phyloP scores from a whole-genome alignment of 2,888 invertebrate genomes.

The Xestia c-nigrum region DNA sequence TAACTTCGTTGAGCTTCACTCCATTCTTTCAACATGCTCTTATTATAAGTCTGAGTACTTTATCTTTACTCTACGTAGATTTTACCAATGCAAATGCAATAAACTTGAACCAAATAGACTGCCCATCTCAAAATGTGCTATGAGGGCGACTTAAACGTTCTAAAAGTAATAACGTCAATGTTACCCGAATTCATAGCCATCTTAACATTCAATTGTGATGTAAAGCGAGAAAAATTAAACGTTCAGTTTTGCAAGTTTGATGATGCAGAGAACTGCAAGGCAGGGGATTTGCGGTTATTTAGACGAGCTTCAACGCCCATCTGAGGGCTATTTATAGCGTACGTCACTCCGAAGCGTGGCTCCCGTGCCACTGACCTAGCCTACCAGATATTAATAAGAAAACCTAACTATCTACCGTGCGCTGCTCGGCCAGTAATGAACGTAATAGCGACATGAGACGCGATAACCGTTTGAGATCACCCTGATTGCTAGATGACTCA shows the following conservation, averaged over 20 bases:
- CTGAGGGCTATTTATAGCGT: conserved; percentile 76
- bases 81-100: conserved; percentile 14
- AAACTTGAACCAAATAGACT: conserved; percentile 5
- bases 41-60: not conserved
- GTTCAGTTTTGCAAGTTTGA: conserved; percentile 37
- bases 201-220: conserved; percentile 39
- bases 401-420: conserved; percentile 49
- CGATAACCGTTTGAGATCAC: conserved; percentile 37
- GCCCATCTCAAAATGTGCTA: conserved; percentile 6
- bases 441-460: conserved; percentile 30
- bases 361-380: conserved; percentile 83
- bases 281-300: conserved; percentile 76
- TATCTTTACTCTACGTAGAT: not conserved
- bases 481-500: conserved; percentile 47
- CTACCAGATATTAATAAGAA: conserved; percentile 72
- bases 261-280: conserved; percentile 62
- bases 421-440: conserved; percentile 37
- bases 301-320: conserved; percentile 69
- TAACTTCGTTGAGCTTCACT: conserved; percentile 13
- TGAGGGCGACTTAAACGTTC: not conserved
- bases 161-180: conserved; percentile 1
- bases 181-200: conserved; percentile 9
- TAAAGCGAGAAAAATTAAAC: conserved; percentile 51
- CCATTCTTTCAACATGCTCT: conserved; percentile 1
- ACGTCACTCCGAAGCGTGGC: conserved; percentile 65